phyloP scores from a whole-genome alignment of 2,888 invertebrate genomes.

The Micropterix aruncella region DNA sequence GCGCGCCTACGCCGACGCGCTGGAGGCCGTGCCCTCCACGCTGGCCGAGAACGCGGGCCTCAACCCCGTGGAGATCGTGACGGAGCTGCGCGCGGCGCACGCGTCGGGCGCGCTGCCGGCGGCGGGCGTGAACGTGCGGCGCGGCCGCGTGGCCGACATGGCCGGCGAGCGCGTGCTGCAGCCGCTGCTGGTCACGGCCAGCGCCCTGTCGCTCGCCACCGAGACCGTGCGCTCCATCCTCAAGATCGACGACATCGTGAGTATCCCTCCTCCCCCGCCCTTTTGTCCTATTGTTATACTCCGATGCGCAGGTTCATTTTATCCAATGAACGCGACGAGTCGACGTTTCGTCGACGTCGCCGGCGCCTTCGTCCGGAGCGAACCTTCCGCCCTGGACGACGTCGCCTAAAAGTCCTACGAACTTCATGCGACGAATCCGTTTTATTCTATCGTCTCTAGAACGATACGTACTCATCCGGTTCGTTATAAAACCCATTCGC shows the following conservation, averaged over 20 bases:
- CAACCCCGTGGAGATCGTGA: conserved; percentile 90
- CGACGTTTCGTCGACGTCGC: too few relatives aligned
- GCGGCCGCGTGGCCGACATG: conserved; percentile 94
- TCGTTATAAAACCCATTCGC: too few relatives aligned
- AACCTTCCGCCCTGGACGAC: too few relatives aligned
- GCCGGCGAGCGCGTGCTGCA: conserved; percentile 95
- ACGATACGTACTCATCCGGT: too few relatives aligned
- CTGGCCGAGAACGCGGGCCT: conserved; percentile 51
- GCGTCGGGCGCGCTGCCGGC: conserved; percentile 63
- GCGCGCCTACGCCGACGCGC: conserved; percentile 87
- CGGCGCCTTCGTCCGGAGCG: too few relatives aligned
- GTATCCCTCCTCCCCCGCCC: too few relatives aligned
- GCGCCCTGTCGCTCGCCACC: conserved; percentile 85
- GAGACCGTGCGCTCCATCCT: conserved; percentile 96
- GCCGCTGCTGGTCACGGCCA: conserved; percentile 88
- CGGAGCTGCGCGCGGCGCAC: conserved; percentile 75
- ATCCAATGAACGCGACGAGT: too few relatives aligned
- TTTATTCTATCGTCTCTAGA: too few relatives aligned
- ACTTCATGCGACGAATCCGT: too few relatives aligned
- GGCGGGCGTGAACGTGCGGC: conserved; percentile 92
- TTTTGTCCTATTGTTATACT: too few relatives aligned
- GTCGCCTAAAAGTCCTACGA: too few relatives aligned
- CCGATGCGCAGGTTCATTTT: too few relatives aligned
- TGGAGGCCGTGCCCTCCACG: conserved; percentile 55
- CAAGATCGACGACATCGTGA: conserved; percentile 98